A percentile compares a stretch with the other conserved stretches of the same genome.
These are phyloP conservation scores for Fregetta grallaria DNA, from an alignment of 2,113 vertebrate genomes.

Conservation along the genomic window DNA sequence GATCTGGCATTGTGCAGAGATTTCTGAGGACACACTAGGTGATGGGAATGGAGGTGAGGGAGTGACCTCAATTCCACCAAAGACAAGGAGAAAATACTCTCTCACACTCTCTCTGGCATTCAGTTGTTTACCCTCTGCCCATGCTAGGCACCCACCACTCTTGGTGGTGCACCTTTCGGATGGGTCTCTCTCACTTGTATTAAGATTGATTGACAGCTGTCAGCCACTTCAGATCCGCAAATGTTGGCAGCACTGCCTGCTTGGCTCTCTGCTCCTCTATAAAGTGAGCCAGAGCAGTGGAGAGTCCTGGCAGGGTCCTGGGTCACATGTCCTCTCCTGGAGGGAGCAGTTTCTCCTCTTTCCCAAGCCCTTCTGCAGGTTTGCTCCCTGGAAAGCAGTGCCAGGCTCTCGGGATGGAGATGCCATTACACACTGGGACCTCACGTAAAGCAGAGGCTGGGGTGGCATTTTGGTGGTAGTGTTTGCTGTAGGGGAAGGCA, in stretches of 20 bases:
- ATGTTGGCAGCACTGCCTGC: too few species aligned
- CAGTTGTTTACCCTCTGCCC: background rate
- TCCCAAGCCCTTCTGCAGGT: background rate
- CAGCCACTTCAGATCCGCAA: background rate
- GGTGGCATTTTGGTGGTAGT: background rate
- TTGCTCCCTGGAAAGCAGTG: background rate
- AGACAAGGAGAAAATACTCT: background rate
- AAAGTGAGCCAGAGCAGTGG: background rate
- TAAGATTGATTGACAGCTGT: background rate
- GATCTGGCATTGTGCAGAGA: accelerated
- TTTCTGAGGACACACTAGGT: background rate
- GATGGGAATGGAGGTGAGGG: background rate
- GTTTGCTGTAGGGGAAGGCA: background rate
- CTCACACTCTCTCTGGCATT: background rate
- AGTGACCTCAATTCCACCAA: background rate
- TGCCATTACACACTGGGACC: accelerated
- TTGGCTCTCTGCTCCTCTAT: background rate
- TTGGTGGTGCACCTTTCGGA: background rate
- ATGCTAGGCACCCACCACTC: background rate
- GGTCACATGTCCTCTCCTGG: accelerated
- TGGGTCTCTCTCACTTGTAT: background rate
- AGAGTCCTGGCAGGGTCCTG: background rate
- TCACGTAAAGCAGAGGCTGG: accelerated
- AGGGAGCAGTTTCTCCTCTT: background rate
- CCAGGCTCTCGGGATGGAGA: background rate